Percentiles rank a stretch among this genome's conserved stretches.
phyloP scores from a whole-genome alignment of 1,140 invertebrate genomes.

The Anadara kagoshimensis region DNA sequence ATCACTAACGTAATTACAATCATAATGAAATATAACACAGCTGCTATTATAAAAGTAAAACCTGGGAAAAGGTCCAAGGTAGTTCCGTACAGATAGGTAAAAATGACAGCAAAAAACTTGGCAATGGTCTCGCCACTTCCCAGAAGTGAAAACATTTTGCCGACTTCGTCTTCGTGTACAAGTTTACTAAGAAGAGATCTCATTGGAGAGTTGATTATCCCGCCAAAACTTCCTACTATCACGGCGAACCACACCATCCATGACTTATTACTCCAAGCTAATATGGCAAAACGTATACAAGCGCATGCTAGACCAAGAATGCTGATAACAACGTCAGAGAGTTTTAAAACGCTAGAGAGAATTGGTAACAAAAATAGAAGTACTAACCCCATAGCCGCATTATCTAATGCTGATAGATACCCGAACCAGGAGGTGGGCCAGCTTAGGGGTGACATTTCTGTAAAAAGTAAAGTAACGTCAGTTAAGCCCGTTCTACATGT shows the following conservation, averaged over 20 bases:
- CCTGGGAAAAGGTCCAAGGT: constrained; percentile 52
- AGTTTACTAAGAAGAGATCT: constrained; percentile 57
- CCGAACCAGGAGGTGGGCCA: constrained; percentile 66
- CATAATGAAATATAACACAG: constrained; percentile 40
- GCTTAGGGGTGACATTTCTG: constrained; percentile 52
- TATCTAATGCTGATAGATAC: constrained; percentile 63
- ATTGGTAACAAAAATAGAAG: constrained; percentile 56
- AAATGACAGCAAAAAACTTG: constrained; percentile 53
- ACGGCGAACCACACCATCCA: constrained; percentile 57
- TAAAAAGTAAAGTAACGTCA: constrained; percentile 51
- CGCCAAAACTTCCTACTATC: constrained; percentile 40
- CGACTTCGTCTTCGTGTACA: constrained; percentile 52
- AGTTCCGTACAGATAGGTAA: constrained; percentile 49
- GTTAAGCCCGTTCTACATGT: constrained; percentile 52
- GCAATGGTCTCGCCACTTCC: constrained; percentile 53
- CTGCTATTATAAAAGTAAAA: constrained; percentile 54
- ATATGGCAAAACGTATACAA: constrained; percentile 41
- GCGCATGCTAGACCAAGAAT: constrained; percentile 53
- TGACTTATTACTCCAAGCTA: constrained; percentile 45
- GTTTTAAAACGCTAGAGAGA: constrained; percentile 42
- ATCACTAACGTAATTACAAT: constrained; percentile 30
- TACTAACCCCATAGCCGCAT: constrained; percentile 58
- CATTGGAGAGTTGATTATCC: constrained; percentile 52
- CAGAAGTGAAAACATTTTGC: constrained; percentile 53
- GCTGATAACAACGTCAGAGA: constrained; percentile 48